Evolutionary conservation across 2,113 vertebrate genomes (phyloP).

Genomic region (Gallinago paraguaiae): DNA sequence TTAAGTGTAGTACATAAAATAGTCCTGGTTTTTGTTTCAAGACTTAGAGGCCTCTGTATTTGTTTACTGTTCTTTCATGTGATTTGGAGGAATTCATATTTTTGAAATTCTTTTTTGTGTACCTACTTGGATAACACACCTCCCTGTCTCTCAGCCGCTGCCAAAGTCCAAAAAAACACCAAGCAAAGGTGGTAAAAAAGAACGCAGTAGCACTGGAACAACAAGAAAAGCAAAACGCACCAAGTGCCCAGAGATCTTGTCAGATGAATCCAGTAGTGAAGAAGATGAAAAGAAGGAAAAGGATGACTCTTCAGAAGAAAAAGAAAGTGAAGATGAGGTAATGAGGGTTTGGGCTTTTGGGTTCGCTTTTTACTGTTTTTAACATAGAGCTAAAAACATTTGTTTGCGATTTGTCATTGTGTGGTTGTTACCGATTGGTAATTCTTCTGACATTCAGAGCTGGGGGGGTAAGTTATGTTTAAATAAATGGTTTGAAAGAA

Average conservation of each 20-base stretch:
- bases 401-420: neutral
- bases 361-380: neutral
- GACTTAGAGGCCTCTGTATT: neutral
- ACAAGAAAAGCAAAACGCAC: constrained; percentile 82
- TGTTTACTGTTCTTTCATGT: neutral
- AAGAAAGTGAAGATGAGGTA: constrained; percentile 83
- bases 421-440: neutral
- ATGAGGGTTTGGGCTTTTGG: neutral
- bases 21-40: neutral
- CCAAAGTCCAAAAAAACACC: constrained; percentile 80
- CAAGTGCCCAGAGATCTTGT: constrained; percentile 92
- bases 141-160: constrained; percentile 61
- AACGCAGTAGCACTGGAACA: constrained; percentile 77
- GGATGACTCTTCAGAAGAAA: constrained; percentile 81
- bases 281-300: constrained; percentile 85
- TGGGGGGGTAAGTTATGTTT: neutral
- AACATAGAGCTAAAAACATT: neutral
- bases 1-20: neutral
- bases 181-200: constrained; percentile 83
- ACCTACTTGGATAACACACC: neutral
- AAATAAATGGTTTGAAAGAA: neutral
- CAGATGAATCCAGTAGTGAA: constrained; percentile 93
- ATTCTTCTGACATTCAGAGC: neutral
- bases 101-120: neutral
- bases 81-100: neutral